Evolutionary conservation across 2,113 vertebrate species (phyloP), one percentile per base, ranked within the genome.

Genomic region (Lepus americanus): DNA sequence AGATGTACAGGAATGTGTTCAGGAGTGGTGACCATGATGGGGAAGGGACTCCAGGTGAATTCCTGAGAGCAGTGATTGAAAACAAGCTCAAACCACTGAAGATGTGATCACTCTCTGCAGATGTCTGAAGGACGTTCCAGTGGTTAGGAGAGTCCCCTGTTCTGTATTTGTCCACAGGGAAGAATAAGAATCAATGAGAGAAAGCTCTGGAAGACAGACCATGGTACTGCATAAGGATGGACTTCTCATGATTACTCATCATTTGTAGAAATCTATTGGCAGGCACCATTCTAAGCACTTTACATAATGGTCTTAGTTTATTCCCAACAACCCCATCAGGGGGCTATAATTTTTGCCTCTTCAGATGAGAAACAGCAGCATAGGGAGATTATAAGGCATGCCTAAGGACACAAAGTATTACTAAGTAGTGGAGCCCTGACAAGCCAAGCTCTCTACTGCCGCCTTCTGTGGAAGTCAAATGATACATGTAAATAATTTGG

Each of bases 401-500:
- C 31, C 17, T 44, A 81, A 61, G 44, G n/a, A 59, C n/a, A 9
- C 3, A 44, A 44, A 44, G 16, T 49, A 66, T 77, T 79, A 31
- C 51, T 51, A 39, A 51, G 19, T 10, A 22, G 9, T n/a, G 25
- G 36, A 72, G 36, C 66, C 66, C 29, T 39, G 59, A 63, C 63
- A 76, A 44, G 36, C 22, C 36, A 10, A 86, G 9, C 29, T 93
- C 31, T 82, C 81, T 39, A 39, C 44, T 70, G 31, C 33, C 44
- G 78, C 9, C 70, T 79, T 55, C n/a, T 55, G 64, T 80, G 61
- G 19, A 39, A 82, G 59, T 89, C 89, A 84, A 76, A 53, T 82
- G 70, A 92, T 33, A 87, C 77, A 9, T 86, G 36, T 78, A 72
- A 82, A 73, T 94, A 83, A 67, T 84, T 53, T 59, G 61, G 67